phyloP scores from a whole-genome alignment of 2,888 invertebrate species.

The Leptinotarsa juncta region DNA sequence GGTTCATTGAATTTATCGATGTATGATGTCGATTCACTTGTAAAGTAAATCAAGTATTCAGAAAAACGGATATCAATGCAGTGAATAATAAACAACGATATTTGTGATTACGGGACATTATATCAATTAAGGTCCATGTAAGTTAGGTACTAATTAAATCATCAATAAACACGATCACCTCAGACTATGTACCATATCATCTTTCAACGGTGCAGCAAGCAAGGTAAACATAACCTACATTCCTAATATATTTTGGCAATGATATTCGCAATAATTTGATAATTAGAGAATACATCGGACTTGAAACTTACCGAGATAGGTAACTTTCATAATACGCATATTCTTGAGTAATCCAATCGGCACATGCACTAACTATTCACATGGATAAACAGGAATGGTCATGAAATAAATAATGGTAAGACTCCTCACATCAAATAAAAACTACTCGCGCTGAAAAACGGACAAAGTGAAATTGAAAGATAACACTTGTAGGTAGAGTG shows the following conservation, averaged over 20 bases:
- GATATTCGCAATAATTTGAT: background rate
- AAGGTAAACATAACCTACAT: conserved; percentile 10
- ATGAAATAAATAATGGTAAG: background rate
- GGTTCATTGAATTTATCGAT: too few species aligned
- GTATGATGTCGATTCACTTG: too few species aligned
- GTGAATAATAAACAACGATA: background rate
- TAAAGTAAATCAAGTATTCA: too few species aligned
- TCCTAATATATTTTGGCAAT: background rate
- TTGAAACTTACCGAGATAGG: background rate
- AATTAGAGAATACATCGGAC: background rate
- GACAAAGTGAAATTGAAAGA: background rate
- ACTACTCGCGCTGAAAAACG: background rate
- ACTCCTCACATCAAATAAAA: background rate
- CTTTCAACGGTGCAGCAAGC: background rate
- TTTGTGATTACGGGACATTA: background rate
- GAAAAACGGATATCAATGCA: background rate
- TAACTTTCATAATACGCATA: background rate
- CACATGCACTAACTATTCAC: background rate
- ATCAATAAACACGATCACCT: conserved; percentile 2
- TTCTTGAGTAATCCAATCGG: background rate
- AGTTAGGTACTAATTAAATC: background rate
- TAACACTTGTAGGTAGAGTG: background rate
- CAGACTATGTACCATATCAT: conserved; percentile 8
- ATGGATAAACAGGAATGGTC: background rate
- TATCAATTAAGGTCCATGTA: background rate